phyloP scores from a whole-genome alignment of 1,140 invertebrate genomes.

The Oryzaephilus surinamensis region DNA sequence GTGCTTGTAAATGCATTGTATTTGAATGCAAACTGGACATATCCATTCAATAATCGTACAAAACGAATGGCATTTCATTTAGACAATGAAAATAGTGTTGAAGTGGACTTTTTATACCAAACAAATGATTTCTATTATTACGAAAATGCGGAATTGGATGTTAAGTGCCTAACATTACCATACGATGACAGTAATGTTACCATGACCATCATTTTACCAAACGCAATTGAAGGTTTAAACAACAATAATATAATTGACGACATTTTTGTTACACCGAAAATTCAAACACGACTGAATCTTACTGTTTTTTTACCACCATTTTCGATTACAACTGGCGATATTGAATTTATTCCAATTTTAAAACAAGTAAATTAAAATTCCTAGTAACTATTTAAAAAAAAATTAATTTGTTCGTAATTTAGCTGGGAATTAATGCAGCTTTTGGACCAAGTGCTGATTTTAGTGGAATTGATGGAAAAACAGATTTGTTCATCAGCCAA shows the following conservation, averaged over 20 bases:
- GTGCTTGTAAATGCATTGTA: constrained; percentile 75
- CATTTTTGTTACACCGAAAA: constrained; percentile 19
- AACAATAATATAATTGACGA: constrained; percentile 22
- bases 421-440: constrained; percentile 42
- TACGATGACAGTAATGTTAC: constrained; percentile 47
- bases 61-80: constrained; percentile 38
- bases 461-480: constrained; percentile 36
- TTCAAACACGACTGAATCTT: constrained; percentile 18
- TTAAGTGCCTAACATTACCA: constrained; percentile 45
- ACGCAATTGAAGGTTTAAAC: constrained; percentile 44
- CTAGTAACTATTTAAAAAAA: not conserved
- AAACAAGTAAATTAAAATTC: constrained; percentile 27
- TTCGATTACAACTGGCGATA: constrained; percentile 33
- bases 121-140: constrained; percentile 42
- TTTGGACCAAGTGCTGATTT: constrained; percentile 43
- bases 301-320: constrained; percentile 36
- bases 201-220: constrained; percentile 54
- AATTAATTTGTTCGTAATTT: constrained; percentile 14
- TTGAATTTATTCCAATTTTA: constrained; percentile 32
- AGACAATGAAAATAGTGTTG: constrained; percentile 29
- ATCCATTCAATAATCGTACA: constrained; percentile 42
- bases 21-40: constrained; percentile 59
- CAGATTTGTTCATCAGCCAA: constrained; percentile 14
- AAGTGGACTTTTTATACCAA: constrained; percentile 51
- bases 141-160: constrained; percentile 38